Percentiles rank a stretch among this genome's conserved stretches.
These are phyloP conservation scores for Axinella damicornis DNA, from an alignment of 37 sponge, comb jelly and placozoan species.

Conservation along the genomic window DNA sequence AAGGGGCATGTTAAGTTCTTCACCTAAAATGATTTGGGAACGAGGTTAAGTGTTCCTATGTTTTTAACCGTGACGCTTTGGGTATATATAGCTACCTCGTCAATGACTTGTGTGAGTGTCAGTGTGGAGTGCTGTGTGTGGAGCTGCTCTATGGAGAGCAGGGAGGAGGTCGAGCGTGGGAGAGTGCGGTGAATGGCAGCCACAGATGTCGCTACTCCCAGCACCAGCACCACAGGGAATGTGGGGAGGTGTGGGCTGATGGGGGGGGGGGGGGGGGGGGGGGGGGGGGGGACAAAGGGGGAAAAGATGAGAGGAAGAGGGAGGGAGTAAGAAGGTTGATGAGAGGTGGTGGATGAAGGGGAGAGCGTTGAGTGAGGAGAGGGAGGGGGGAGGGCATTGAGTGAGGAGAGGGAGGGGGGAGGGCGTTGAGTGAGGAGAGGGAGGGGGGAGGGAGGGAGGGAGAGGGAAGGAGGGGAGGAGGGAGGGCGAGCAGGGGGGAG, in stretches of 20 bases:
- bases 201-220: conserved; percentile 72
- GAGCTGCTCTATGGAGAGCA: conserved; percentile 60
- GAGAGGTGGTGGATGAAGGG: conserved; percentile 59
- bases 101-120: conserved; percentile 43
- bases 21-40: no score
- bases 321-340: conserved; percentile 46
- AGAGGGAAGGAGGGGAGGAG: conserved; percentile 57
- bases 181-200: conserved; percentile 51
- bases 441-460: conserved; percentile 40
- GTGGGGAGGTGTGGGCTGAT: conserved; percentile 61
- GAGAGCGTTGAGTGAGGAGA: conserved; percentile 3
- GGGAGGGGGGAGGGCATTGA: conserved; percentile 46
- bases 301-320: conserved; percentile 14
- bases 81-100: no score
- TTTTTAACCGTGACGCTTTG: background rate
- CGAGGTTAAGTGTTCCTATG: no score
- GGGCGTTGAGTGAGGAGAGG: conserved; percentile 30
- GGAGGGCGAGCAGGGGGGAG: conserved; percentile 30
- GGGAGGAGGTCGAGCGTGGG: conserved; percentile 52
- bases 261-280: conserved; percentile 50
- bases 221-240: conserved; percentile 72
- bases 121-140: conserved; percentile 42
- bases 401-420: conserved; percentile 59
- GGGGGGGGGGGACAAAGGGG: conserved; percentile 35
- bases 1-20: no score